phyloP scores from a whole-genome alignment of 2,888 invertebrate genomes.

The Beris morrisii region DNA sequence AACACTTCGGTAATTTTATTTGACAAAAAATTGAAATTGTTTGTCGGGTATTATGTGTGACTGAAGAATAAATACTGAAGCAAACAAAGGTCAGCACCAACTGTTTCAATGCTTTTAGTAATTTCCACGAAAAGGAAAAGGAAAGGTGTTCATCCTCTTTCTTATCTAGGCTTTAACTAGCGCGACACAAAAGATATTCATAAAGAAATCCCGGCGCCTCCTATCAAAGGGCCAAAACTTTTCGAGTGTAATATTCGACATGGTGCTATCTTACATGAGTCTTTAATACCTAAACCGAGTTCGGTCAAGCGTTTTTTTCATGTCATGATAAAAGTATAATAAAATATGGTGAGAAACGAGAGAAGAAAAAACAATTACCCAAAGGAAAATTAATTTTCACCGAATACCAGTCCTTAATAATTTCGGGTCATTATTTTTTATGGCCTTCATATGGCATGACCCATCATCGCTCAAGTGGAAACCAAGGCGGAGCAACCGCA shows the following conservation, averaged over 20 bases:
- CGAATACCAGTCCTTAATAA: constrained; percentile 14
- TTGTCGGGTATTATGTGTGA: no score
- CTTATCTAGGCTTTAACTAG: no score
- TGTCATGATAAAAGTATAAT: no score
- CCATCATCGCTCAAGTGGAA: constrained; percentile 3
- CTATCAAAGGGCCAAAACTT: constrained; percentile 18
- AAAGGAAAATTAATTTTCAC: constrained; percentile 23
- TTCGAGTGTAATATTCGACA: constrained; percentile 11
- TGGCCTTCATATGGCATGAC: constrained; percentile 12
- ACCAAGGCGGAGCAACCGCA: background rate
- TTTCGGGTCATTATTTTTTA: constrained; percentile 27
- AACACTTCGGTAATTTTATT: no score
- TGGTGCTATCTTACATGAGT: constrained; percentile 1
- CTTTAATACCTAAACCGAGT: no score
- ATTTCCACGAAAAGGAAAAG: no score
- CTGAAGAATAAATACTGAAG: no score
- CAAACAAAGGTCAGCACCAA: no score
- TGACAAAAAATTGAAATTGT: no score
- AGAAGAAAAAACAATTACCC: constrained; percentile 15
- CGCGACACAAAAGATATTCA: background rate
- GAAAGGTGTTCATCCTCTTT: no score
- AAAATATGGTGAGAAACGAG: constrained; percentile 5
- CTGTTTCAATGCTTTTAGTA: no score
- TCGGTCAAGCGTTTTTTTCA: no score
- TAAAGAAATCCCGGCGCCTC: background rate